Evolutionary conservation across 2,888 invertebrate genomes (phyloP).

Genomic region (Drosophila anceps): DNA sequence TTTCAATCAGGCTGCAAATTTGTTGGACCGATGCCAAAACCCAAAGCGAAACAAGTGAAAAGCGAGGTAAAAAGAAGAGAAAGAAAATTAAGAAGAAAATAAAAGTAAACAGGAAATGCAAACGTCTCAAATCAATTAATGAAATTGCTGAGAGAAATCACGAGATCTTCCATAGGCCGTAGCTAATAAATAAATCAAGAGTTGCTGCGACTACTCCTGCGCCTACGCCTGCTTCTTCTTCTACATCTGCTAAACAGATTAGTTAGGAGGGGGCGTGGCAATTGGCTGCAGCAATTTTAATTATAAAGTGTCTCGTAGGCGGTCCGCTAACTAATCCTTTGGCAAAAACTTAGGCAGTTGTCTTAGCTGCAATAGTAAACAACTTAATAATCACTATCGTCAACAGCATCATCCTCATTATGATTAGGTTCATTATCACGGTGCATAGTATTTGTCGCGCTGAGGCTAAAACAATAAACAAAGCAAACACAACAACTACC

Average conservation of each 20-base stretch:
- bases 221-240: too few relatives aligned
- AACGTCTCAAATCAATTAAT: constrained; percentile 69
- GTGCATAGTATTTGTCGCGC: constrained; percentile 38
- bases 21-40: constrained; percentile 55
- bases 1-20: constrained; percentile 69
- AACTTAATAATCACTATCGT: constrained; percentile 29
- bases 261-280: constrained; percentile 28
- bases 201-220: too few relatives aligned
- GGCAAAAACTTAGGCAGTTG: constrained; percentile 49
- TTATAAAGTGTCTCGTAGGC: constrained; percentile 27
- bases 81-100: constrained; percentile 13
- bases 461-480: constrained; percentile 61
- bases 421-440: constrained; percentile 28
- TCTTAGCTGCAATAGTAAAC: constrained; percentile 39
- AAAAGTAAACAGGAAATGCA: constrained; percentile 23
- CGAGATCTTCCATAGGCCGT: constrained; percentile 38
- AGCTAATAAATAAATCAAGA: constrained; percentile 62
- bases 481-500: constrained; percentile 62
- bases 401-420: constrained; percentile 21
- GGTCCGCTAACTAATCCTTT: constrained; percentile 56
- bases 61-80: not conserved
- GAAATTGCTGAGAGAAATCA: constrained; percentile 30
- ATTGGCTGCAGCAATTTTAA: constrained; percentile 57
- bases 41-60: constrained; percentile 1
- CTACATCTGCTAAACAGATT: constrained; percentile 27